Conservation (phyloP, 2,888 invertebrate genomes). For the Periphyllus acericola region DNA sequence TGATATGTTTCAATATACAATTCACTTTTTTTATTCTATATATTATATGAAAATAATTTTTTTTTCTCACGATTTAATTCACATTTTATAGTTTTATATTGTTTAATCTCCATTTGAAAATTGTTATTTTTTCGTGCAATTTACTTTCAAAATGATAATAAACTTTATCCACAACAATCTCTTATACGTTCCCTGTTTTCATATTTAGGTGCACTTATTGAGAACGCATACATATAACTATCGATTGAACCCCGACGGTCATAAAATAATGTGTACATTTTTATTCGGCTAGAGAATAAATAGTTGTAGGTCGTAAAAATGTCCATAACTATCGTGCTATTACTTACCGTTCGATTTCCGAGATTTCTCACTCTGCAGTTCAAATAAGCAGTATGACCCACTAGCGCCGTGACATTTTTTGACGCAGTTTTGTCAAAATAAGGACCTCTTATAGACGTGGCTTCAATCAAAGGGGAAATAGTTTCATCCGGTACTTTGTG, state of each 20-base stretch:
- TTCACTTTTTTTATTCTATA: too few relatives aligned
- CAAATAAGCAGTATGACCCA: slow-evolving; percentile 63
- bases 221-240: too few relatives aligned
- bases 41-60: too few relatives aligned
- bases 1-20: too few relatives aligned
- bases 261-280: too few relatives aligned
- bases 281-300: too few relatives aligned
- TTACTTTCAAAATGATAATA: slow-evolving; percentile 30
- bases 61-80: too few relatives aligned
- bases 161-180: not conserved
- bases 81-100: too few relatives aligned
- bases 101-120: not conserved
- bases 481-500: slow-evolving; percentile 54
- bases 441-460: slow-evolving; percentile 67
- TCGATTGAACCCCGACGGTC: too few relatives aligned
- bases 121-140: not conserved
- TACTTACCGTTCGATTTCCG: slow-evolving; percentile 63
- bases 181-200: not conserved
- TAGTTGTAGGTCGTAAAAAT: too few relatives aligned
- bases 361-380: slow-evolving; percentile 63
- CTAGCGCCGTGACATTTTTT: slow-evolving; percentile 63
- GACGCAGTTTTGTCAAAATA: slow-evolving; percentile 63
- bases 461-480: slow-evolving; percentile 64
- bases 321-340: too few relatives aligned
- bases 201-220: too few relatives aligned